Base-by-base conservation (phyloP, 2,888 invertebrate species). In the Lycaena phlaeas region DNA sequence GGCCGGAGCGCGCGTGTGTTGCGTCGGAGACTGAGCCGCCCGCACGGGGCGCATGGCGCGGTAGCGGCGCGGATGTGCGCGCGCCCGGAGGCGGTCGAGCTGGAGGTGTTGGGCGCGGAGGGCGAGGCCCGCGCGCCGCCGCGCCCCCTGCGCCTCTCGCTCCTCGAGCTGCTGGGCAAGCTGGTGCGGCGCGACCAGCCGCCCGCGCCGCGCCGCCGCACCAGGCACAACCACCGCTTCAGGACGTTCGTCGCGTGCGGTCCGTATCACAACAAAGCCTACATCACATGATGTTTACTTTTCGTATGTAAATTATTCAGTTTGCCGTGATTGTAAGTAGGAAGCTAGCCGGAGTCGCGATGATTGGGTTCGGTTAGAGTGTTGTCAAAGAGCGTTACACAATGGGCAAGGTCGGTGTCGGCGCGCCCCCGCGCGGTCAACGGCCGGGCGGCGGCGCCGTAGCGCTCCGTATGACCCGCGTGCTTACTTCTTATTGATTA, bases 81-180 rank as follows among this genome's bases (percentile, higher is more conserved):
- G 63, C 91, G 90, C 58, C 90, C 91, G 17, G 92, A 92, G 66
- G 91, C 90, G 85, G 81, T 90, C 86, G 86, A 92, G 91, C 85
- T 89, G 90, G 86, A 92, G 91, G 68, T 81, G 73, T 92, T 93
- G 90, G 92, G 91, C 52, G 92, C 90, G 43, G 92, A 91, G 87
- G 91, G 90, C 84, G 89, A 66, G 89, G 47, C 90, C 87, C 91
- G 91, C 88, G 53, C 88, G 88, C 50, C 90, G 88, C 68, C 89
- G 89, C 70, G 90, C 88, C 66, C 91, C 85, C 86, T 90, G 57
- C 86, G 90, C 56, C 88, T 89, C 65, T 90, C 90, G 50, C 84
- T 91, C 61, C 85, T 90, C 56, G 87, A 87, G 48, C 86, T 89
- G 58, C 81, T 89, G 53, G 88, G 88, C 56, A 89, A 89, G 68